These are phyloP conservation scores for Dendrolimus kikuchii DNA, from an alignment of 1,140 invertebrate genomes.

Conservation along the genomic window DNA sequence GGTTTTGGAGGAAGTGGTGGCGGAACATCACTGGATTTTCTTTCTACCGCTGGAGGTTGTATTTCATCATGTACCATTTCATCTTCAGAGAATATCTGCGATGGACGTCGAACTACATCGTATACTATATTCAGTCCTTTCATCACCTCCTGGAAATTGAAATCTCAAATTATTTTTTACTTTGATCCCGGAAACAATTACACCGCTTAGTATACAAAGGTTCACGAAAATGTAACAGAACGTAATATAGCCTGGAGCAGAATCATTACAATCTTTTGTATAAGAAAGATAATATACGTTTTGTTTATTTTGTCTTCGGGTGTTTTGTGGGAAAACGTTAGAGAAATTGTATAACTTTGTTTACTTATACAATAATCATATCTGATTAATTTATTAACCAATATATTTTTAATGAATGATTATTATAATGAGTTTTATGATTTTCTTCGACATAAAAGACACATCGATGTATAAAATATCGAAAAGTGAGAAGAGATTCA, in stretches of 20 bases:
- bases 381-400: no score
- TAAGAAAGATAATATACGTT: slow-evolving; percentile 24
- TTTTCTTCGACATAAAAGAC: no score
- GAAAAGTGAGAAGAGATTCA: no score
- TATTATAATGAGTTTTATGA: no score
- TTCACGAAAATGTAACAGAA: slow-evolving; percentile 20
- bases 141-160: slow-evolving; percentile 80
- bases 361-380: no score
- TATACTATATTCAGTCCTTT: slow-evolving; percentile 86
- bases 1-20: slow-evolving; percentile 58
- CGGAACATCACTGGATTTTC: slow-evolving; percentile 48
- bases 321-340: slow-evolving; percentile 20
- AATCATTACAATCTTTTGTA: slow-evolving; percentile 44
- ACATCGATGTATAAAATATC: no score
- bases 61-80: slow-evolving; percentile 30
- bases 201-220: slow-evolving; percentile 16
- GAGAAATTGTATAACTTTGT: no score
- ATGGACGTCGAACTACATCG: slow-evolving; percentile 82
- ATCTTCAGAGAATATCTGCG: slow-evolving; percentile 76
- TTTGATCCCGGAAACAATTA: slow-evolving; percentile 14
- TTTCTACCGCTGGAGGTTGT: slow-evolving; percentile 34
- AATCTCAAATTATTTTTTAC: slow-evolving; percentile 14
- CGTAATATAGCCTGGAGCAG: slow-evolving; percentile 19
- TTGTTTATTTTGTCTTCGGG: slow-evolving; percentile 27
- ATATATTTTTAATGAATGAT: no score